A percentile compares a stretch with the other conserved stretches of the same genome.
Conservation (phyloP, 2,113 vertebrate genomes). For the Strix aluco region DNA sequence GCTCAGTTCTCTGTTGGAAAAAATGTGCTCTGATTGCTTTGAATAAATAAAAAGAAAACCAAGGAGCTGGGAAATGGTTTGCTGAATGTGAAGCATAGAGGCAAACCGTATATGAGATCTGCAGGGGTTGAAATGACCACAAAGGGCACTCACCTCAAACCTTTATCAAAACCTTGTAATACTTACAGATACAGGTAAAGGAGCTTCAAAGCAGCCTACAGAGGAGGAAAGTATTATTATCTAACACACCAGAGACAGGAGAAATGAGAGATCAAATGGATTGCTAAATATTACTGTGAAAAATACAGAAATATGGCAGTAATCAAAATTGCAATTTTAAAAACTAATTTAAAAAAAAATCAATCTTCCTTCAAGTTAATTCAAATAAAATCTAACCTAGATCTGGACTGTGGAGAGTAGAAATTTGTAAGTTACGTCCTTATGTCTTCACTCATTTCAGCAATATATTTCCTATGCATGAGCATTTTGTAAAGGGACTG, state of each 20-base stretch:
- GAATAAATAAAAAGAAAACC: not conserved
- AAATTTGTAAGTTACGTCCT: not conserved
- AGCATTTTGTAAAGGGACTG: not conserved
- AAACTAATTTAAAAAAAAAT: not conserved
- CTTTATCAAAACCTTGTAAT: not conserved
- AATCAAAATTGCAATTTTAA: not conserved
- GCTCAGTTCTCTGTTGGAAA: not conserved
- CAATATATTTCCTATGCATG: not conserved
- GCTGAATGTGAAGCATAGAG: not conserved
- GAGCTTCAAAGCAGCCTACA: not conserved
- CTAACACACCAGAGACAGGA: not conserved
- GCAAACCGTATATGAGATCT: not conserved
- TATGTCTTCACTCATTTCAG: not conserved
- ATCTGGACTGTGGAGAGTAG: not conserved
- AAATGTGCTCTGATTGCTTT: not conserved
- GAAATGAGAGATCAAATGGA: not conserved
- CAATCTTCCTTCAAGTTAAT: not conserved
- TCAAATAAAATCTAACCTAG: not conserved
- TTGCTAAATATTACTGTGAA: not conserved
- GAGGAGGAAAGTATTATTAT: not conserved
- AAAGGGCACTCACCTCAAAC: not conserved
- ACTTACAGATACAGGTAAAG: not conserved
- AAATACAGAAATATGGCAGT: rapidly evolving
- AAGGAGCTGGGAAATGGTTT: not conserved
- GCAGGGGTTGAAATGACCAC: not conserved